These are phyloP conservation scores for Clarias macrocephalus DNA, from an alignment of 2,113 vertebrate species.

Conservation along the genomic window DNA sequence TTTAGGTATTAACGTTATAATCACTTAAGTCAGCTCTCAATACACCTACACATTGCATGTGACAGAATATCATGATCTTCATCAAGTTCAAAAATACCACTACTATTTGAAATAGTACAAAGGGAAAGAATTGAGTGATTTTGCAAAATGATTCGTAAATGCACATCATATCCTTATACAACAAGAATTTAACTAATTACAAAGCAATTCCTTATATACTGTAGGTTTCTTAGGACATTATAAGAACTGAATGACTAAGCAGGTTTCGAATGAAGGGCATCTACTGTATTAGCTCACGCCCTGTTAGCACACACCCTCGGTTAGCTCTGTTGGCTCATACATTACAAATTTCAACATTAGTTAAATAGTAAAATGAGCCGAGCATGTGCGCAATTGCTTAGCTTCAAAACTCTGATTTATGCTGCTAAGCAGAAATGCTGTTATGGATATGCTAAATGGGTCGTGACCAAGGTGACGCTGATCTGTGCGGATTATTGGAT, in stretches of 20 bases:
- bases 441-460: conserved; percentile 53
- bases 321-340: neutral
- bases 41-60: neutral
- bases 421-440: conserved; percentile 61
- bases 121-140: neutral
- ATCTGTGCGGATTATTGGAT: neutral
- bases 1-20: neutral
- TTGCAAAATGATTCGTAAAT: no score
- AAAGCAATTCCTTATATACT: no score
- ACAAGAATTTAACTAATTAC: no score
- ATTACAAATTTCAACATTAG: neutral
- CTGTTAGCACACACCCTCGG: neutral
- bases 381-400: neutral
- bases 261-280: neutral
- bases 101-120: neutral
- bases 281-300: neutral
- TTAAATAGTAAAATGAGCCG: neutral
- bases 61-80: neutral
- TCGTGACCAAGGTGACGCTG: neutral
- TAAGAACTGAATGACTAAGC: no score
- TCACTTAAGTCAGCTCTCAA: neutral
- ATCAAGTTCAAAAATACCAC: neutral
- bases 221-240: no score
- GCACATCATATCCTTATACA: no score
- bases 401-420: conserved; percentile 51